Conservation (phyloP, 2,797 vertebrate genomes). For the Hephaestus fuliginosus region DNA sequence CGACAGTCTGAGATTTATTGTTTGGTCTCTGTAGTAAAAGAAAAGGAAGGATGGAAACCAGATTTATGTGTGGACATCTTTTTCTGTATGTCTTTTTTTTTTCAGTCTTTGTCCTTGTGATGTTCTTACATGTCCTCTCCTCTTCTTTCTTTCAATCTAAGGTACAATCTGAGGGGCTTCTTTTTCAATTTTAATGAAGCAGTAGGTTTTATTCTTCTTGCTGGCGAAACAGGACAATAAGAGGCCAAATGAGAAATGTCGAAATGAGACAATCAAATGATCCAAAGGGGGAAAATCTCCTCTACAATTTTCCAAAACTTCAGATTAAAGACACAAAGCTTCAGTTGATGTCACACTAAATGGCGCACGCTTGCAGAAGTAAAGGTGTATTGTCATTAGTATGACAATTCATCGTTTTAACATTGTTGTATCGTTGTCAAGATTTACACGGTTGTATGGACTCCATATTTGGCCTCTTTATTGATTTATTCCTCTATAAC, state of each 20-base stretch:
- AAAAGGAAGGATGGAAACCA: conserved; percentile 19
- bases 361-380: too few species aligned
- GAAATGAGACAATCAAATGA: too few species aligned
- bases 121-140: not conserved
- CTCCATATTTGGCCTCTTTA: not conserved
- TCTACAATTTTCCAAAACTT: too few species aligned
- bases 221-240: not conserved
- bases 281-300: not conserved
- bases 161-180: not conserved
- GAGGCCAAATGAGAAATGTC: too few species aligned
- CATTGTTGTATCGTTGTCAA: not conserved
- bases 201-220: not conserved
- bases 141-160: not conserved
- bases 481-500: not conserved
- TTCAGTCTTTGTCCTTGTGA: conserved; percentile 17
- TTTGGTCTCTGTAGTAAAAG: not conserved
- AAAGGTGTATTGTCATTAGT: too few species aligned
- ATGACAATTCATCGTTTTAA: too few species aligned
- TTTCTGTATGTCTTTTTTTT: not conserved
- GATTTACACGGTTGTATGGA: not conserved
- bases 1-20: conserved; percentile 50
- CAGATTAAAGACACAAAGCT: too few species aligned
- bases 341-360: too few species aligned
- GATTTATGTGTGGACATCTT: conserved; percentile 16
- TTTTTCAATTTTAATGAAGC: conserved; percentile 1